Conservation (phyloP, 1,140 invertebrate species). For the Hydropsyche tenuis region DNA sequence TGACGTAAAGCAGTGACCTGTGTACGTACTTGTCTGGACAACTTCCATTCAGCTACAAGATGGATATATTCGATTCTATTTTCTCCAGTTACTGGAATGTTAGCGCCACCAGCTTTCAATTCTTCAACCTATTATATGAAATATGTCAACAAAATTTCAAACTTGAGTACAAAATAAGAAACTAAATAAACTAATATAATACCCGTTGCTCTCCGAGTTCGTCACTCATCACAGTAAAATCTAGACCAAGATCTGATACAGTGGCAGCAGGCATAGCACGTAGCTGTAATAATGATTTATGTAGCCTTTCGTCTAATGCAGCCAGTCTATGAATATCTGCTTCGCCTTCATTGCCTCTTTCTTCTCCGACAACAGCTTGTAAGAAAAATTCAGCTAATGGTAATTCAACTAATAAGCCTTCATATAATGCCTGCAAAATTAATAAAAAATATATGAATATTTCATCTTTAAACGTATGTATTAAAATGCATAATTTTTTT, state of each 20-base stretch:
- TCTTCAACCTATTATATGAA: slow-evolving; percentile 73
- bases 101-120: slow-evolving; percentile 86
- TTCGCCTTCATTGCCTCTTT: slow-evolving; percentile 72
- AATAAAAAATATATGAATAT: slow-evolving; percentile 19
- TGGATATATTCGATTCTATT: slow-evolving; percentile 98
- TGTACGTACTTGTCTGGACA: slow-evolving; percentile 79
- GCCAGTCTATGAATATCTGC: slow-evolving; percentile 94
- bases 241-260: slow-evolving; percentile 83
- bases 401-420: slow-evolving; percentile 92
- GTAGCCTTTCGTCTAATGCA: slow-evolving; percentile 90
- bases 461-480: too few species aligned
- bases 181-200: too few species aligned
- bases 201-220: slow-evolving; percentile 89
- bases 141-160: not conserved
- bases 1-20: slow-evolving; percentile 87
- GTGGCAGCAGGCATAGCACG: slow-evolving; percentile 79
- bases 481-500: not conserved
- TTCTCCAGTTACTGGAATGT: slow-evolving; percentile 87
- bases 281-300: slow-evolving; percentile 88
- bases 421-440: slow-evolving; percentile 82
- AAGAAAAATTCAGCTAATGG: slow-evolving; percentile 94
- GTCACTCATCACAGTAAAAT: slow-evolving; percentile 91
- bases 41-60: slow-evolving; percentile 93
- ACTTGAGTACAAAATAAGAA: too few species aligned
- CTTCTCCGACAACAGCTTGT: slow-evolving; percentile 79